Percentiles rank a stretch among this genome's conserved stretches.
These are phyloP conservation scores for Idaea biselata DNA, from an alignment of 2,888 invertebrate species.

Conservation along the genomic window DNA sequence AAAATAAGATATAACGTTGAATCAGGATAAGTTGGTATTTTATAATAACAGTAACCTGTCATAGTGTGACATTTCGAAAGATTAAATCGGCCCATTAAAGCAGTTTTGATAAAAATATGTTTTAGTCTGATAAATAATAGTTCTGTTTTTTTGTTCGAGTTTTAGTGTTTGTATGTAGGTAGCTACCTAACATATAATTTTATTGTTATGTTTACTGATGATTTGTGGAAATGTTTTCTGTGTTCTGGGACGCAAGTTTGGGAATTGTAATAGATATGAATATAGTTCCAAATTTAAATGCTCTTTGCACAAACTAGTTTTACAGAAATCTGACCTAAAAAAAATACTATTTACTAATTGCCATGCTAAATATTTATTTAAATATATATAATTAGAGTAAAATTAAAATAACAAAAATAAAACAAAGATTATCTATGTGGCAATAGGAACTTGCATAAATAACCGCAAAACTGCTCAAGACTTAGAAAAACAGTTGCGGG, in stretches of 20 bases:
- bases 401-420: no score
- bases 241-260: neutral
- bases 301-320: no score
- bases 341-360: no score
- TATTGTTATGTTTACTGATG: neutral
- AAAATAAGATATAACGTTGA: constrained; percentile 16
- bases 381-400: no score
- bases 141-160: constrained; percentile 31
- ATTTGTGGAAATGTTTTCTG: neutral
- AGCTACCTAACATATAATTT: neutral
- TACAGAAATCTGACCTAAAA: no score
- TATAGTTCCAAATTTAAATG: no score
- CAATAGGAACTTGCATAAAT: no score
- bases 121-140: constrained; percentile 42
- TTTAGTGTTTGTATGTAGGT: constrained; percentile 9
- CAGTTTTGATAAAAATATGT: constrained; percentile 67
- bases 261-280: no score
- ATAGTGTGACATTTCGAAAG: constrained; percentile 71
- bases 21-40: constrained; percentile 42
- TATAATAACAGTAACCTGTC: constrained; percentile 75
- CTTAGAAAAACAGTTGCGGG: no score
- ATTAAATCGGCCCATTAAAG: constrained; percentile 69
- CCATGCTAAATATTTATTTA: no score
- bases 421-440: no score
- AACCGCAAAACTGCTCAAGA: no score